A percentile compares a stretch with the other conserved stretches of the same genome.
Evolutionary conservation across 2,113 vertebrate species (phyloP).

Genomic region (Dicrurus megarhynchus): DNA sequence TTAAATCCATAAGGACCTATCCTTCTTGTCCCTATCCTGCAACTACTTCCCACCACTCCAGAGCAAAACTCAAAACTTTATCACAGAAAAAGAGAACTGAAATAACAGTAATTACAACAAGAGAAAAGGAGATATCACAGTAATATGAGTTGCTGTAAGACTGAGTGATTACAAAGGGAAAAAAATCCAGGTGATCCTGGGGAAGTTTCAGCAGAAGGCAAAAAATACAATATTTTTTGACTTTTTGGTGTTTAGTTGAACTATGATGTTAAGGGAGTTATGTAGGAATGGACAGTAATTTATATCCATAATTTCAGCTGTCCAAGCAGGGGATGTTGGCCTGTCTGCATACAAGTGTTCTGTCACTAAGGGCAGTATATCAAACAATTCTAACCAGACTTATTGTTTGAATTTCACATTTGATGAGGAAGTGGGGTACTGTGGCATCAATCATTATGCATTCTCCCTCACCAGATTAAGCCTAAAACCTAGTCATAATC

Average conservation of each 20-base stretch:
- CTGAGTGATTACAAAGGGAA: accelerated
- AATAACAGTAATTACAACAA: background rate
- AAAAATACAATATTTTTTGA: background rate
- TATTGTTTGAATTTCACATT: background rate
- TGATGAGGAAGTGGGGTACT: background rate
- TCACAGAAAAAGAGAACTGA: background rate
- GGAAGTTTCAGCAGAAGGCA: background rate
- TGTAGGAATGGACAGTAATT: background rate
- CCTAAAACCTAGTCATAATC: background rate
- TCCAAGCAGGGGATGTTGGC: background rate
- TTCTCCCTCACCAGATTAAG: background rate
- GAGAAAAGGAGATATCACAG: background rate
- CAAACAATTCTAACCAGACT: background rate
- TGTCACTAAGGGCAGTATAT: background rate
- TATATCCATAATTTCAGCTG: background rate
- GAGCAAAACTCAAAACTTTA: background rate
- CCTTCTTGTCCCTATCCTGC: background rate
- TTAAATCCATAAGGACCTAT: background rate
- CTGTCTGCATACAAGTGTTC: background rate
- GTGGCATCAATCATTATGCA: background rate
- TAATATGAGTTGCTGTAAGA: background rate
- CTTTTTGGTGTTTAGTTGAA: background rate
- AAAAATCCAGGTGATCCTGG: background rate
- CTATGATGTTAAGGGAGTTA: background rate
- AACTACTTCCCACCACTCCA: background rate